Base-by-base conservation (phyloP, 2,797 vertebrate species). In the Mionectes olivaceus region DNA sequence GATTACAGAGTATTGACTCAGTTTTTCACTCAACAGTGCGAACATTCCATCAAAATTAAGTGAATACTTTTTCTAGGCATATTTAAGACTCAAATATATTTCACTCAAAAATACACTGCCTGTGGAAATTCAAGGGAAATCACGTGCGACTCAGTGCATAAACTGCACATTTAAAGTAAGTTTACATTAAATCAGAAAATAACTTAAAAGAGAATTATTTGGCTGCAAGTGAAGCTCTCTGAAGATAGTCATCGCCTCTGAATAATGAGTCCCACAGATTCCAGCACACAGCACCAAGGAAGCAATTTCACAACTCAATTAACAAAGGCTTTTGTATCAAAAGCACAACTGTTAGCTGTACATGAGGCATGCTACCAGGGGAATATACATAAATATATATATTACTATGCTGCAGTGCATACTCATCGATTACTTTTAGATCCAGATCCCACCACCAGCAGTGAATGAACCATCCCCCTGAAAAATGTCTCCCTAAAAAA, bases 241-340 rank as follows among this genome's bases (percentile, higher is more conserved):
- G 95, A 94, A 95, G 94, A 94, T 70, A 97, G 85, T 95, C 89
- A 96, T 89, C 77, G 4, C 77, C 74, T 84, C 2, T 70, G 85
- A 96, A 94, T 96, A 97, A 95, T 44, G 83, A 97, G 83, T 47
- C 87, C 83, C 87, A 74, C 68, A 57, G 56, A 95, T 94, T 95
- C 94, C 90, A 94, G 84, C 91, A 86, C 70, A 56, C 70, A 82
- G 93, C 89, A 94, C 90, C 93, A 96, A 93, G 95, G 90, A 94
- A 94, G 93, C 91, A 91, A 91, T 95, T 96, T 94, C 82, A 75
- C 76, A 96, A 94, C 89, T 81, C 89, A 94, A 92, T 96, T 95
- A 97, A 93, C 95, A 96, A 95, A 94, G 77, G 67, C 82, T 95
- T 96, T 95, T 93, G 90, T 96, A 95, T 86, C 93, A 92, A 93